Base-by-base conservation (phyloP, 2,888 invertebrate genomes). In the Diadromus collaris region DNA sequence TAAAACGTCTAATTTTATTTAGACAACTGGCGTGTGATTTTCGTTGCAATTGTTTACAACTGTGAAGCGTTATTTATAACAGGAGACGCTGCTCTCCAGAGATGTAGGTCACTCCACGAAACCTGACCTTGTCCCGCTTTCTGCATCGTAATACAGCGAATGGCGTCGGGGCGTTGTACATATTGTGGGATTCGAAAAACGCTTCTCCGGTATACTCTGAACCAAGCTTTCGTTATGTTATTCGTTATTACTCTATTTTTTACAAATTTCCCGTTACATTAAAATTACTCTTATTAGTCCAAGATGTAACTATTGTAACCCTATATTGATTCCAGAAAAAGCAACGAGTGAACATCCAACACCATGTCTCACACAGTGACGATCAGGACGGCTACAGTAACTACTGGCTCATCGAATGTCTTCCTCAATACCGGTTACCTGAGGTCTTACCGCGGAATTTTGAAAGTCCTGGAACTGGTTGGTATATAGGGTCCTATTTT, bases 291-390 rank as follows among this genome's bases (percentile, higher is more conserved):
- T 3, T 38, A 38, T 34, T n/a, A n/a, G n/a, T 38, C 13, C 38
- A 38, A 38, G 38, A 13, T 38, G 13, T 38, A 38, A 38, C 38
- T 13, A 24, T 48, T 9, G 48, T 9, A 24, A 10, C 13, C 13
- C 13, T 63, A 16, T 44, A 9, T 70, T 58, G 24, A 19, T 56
- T 82, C 21, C 48, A 79, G 81, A 38, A 72, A 54, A 24, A 27
- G 16, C 19, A 34, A 21, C 19, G 46, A 29, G 5, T 41, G 48
- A 63, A 24, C 2, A 48, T 60, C 56, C 60, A 51, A 24, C 69
- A 94, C 91, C 86, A 97, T 97, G 97, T 97, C 97, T 82, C 97
- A 97, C 91, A 93, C 96, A 44, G 96, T 97, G 84, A 97, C 97
- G 61, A 96, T 97, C 78, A 85, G 89, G 61, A 97, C 97, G 34